A percentile compares a stretch with the other conserved stretches of the same genome.
These are phyloP conservation scores for Bovichtus diacanthus DNA, from an alignment of 2,797 vertebrate species.

Conservation along the genomic window DNA sequence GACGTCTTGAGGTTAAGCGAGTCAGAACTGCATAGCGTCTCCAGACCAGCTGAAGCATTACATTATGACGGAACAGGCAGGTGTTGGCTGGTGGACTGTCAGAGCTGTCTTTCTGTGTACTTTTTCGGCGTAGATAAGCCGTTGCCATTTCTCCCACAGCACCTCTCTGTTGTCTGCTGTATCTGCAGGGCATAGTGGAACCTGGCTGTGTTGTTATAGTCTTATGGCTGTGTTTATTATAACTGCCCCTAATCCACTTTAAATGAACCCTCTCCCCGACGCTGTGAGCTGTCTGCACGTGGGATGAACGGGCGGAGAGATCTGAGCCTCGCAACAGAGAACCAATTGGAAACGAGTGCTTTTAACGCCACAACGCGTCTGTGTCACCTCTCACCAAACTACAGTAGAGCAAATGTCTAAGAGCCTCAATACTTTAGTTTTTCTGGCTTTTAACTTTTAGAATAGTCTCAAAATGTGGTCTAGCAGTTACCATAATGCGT, in stretches of 20 bases:
- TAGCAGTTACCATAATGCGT: not conserved
- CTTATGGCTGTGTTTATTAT: slow-evolving; percentile 70
- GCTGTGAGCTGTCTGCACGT: slow-evolving; percentile 47
- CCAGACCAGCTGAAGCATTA: slow-evolving; percentile 66
- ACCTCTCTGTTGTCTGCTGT: slow-evolving; percentile 38
- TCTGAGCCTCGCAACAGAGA: slow-evolving; percentile 23
- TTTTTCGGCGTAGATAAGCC: slow-evolving; percentile 51
- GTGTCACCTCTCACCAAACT: not conserved
- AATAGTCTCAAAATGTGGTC: not conserved
- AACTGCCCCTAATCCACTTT: slow-evolving; percentile 73
- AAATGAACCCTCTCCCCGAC: slow-evolving; percentile 53
- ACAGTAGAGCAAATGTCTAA: not conserved
- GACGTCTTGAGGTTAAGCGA: slow-evolving; percentile 64
- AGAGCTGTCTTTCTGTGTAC: slow-evolving; percentile 48
- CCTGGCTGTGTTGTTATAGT: slow-evolving; percentile 60
- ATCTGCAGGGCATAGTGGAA: slow-evolving; percentile 48
- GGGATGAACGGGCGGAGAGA: slow-evolving; percentile 44
- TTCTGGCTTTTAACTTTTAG: not conserved
- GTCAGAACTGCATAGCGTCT: slow-evolving; percentile 70
- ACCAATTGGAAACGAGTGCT: slow-evolving; percentile 13
- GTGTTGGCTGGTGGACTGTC: slow-evolving; percentile 58
- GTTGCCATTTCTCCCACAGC: slow-evolving; percentile 36
- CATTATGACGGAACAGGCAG: slow-evolving; percentile 59
- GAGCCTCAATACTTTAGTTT: not conserved
- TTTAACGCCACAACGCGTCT: not conserved